A percentile compares a stretch with the other conserved stretches of the same genome.
These are phyloP conservation scores for Drosophila kambysellisi DNA, from an alignment of 2,888 invertebrate species.

Conservation along the genomic window DNA sequence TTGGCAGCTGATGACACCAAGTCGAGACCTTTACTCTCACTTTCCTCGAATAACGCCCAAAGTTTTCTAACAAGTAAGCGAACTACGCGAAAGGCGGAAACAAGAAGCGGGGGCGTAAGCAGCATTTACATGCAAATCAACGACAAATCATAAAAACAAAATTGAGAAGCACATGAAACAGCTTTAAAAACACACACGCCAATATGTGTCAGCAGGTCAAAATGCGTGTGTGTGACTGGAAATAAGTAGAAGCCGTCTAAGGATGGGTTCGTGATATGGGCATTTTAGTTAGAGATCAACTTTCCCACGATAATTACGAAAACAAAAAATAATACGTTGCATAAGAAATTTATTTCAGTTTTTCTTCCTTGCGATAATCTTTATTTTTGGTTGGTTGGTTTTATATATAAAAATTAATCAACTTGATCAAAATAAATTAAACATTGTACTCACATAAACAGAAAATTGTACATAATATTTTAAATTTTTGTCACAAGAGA, in stretches of 20 bases:
- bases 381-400: no score
- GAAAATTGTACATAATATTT: background rate
- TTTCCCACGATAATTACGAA: background rate
- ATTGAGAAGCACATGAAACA: conserved; percentile 57
- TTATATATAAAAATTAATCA: background rate
- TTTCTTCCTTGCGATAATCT: background rate
- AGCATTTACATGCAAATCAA: conserved; percentile 75
- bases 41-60: conserved; percentile 45
- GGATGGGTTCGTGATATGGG: conserved; percentile 29
- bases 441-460: background rate
- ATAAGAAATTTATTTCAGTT: background rate
- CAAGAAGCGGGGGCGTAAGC: conserved; percentile 68
- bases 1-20: conserved; percentile 47
- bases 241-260: conserved; percentile 43
- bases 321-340: background rate
- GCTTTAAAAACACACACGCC: conserved; percentile 22
- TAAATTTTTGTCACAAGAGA: background rate
- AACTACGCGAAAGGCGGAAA: conserved; percentile 54
- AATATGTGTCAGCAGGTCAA: conserved; percentile 74
- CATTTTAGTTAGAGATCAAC: background rate
- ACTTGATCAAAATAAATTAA: background rate
- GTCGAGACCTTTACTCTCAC: conserved; percentile 65
- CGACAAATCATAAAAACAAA: conserved; percentile 64
- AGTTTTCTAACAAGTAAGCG: conserved; percentile 4
- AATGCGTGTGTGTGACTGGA: conserved; percentile 59